Conservation (phyloP, 1,140 invertebrate genomes). For the Procambarus virginalis region DNA sequence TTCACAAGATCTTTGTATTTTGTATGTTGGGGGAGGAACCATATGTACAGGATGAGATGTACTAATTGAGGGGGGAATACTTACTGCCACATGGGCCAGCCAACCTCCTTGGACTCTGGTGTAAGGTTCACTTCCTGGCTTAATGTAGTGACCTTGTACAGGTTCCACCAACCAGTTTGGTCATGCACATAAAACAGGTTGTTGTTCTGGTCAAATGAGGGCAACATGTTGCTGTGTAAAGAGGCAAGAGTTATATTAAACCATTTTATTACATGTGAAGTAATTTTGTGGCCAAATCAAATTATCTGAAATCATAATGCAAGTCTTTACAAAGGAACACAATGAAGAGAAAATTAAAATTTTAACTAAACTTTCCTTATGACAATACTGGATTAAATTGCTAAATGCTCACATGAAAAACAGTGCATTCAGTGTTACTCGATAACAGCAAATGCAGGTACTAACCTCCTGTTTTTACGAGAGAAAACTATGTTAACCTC, state of each 20-base stretch:
- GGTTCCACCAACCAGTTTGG: conserved; percentile 56
- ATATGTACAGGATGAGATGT: no score
- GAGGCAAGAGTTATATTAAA: neutral
- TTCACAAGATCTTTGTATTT: no score
- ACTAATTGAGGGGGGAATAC: neutral
- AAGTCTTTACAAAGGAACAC: no score
- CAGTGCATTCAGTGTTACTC: neutral
- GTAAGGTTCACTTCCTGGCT: conserved; percentile 45
- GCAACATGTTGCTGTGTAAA: conserved; percentile 46
- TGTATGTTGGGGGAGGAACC: no score
- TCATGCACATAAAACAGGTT: conserved; percentile 54
- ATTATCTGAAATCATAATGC: neutral
- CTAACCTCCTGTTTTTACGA: conserved; percentile 50
- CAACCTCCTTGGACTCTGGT: conserved; percentile 46
- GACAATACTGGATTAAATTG: no score
- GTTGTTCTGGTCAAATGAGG: conserved; percentile 45
- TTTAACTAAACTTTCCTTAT: no score
- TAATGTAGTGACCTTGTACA: conserved; percentile 15
- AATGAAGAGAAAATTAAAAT: no score
- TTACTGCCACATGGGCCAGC: conserved; percentile 54
- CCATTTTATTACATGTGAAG: neutral
- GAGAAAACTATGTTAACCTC: conserved; percentile 5
- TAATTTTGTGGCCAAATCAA: neutral
- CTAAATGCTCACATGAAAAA: no score
- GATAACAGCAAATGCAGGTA: neutral